Evolutionary conservation across 2,113 vertebrate species (phyloP), one percentile per base, ranked within the genome.

Genomic region (Lathamus discolor): DNA sequence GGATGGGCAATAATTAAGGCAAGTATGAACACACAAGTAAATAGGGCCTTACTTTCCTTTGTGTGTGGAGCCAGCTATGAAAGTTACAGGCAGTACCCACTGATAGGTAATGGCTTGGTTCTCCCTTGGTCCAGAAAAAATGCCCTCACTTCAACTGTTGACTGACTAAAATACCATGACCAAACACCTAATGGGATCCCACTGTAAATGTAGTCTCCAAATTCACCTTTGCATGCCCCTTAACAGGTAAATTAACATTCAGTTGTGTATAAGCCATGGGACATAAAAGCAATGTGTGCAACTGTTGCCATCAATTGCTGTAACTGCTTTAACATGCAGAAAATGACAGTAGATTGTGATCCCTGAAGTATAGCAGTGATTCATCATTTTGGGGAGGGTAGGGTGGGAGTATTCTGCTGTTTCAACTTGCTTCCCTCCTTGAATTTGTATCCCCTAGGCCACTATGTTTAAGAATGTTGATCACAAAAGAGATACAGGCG

Each of bases 271-370:
- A 35, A 82, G 51, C 62, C 61, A 25, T 1, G 3, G 39, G 33
- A 84, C 69, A 55, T 6, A 64, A 84, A 43, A 52, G 59, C 23
- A 51, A 11, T 20, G n/a, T 49, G 24, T 48, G 48, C 77, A 68
- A 87, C 29, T 41, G 13, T 55, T 79, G 52, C 62, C 90, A 85
- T 85, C 87, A 88, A 48, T 25, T 87, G 84, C 67, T 90, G n/a
- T 69, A 91, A 94, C 67, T 74, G 57, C 54, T 89, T 92, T 94
- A 93, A 83, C 84, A 91, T 70, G 67, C 57, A 89, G 66, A 88
- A 94, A 88, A 91, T 73, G 74, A 94, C 82, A 95, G 80, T 37
- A 62, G 90, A 59, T 29, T 80, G 43, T 6, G 43, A 92, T 88
- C 70, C 64, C 76, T 86, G 49, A 85, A 85, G 78, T 27, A 80